A percentile compares a stretch with the other conserved stretches of the same genome.
phyloP scores from a whole-genome alignment of 1,140 invertebrate genomes.

The Octopus bimaculoides region DNA sequence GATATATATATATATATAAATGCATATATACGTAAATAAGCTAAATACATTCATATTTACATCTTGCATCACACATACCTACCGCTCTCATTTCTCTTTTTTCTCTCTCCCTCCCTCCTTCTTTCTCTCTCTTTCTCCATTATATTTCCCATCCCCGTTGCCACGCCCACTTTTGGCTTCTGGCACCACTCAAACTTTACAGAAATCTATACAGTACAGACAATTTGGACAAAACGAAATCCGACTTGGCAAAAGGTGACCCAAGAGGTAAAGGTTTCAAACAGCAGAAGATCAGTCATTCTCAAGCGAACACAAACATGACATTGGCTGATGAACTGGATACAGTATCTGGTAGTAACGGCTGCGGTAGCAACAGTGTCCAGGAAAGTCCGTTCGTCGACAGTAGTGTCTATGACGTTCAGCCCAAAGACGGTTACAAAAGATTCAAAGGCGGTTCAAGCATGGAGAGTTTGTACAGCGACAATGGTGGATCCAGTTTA shows the following conservation, averaged over 20 bases:
- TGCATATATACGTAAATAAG: not conserved
- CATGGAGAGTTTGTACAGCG: constrained; percentile 2
- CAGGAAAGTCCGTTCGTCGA: constrained; percentile 2
- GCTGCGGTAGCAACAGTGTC: not conserved
- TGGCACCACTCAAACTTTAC: not conserved
- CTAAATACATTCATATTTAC: not conserved
- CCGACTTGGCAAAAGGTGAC: not conserved
- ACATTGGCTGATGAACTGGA: constrained; percentile 2
- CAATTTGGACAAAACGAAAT: not conserved
- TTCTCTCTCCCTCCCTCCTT: not conserved
- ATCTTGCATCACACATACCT: not conserved
- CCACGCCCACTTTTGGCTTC: too few relatives aligned
- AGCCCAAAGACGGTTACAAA: constrained; percentile 4
- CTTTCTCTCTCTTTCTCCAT: not conserved
- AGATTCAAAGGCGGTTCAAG: constrained; percentile 6
- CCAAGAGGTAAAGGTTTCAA: not conserved
- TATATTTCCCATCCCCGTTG: too few relatives aligned
- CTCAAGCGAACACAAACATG: not conserved
- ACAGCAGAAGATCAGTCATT: not conserved
- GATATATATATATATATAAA: not conserved
- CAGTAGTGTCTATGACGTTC: not conserved
- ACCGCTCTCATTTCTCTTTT: not conserved
- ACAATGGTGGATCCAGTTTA: constrained; percentile 1
- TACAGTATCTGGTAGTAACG: not conserved
- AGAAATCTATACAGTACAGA: constrained; percentile 1